phyloP scores from a whole-genome alignment of 2,113 vertebrate species.

The Gallinago undulata region DNA sequence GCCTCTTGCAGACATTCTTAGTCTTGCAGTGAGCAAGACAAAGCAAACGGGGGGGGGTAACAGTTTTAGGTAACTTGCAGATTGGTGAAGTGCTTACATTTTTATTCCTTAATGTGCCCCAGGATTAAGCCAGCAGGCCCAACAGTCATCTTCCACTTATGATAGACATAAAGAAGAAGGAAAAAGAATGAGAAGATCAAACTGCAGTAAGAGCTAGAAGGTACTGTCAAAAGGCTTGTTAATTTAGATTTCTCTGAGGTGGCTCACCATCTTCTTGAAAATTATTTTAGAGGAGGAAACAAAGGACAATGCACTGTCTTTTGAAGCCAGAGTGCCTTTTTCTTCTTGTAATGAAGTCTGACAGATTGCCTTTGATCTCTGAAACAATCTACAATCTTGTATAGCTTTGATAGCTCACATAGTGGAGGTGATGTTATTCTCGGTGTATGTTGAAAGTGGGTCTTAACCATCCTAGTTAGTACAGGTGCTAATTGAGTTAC shows the following conservation, averaged over 20 bases:
- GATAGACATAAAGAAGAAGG: background rate
- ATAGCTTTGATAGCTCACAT: conserved; percentile 59
- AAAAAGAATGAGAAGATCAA: background rate
- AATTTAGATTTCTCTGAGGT: conserved; percentile 25
- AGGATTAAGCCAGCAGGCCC: background rate
- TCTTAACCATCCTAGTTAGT: conserved; percentile 46
- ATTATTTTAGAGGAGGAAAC: conserved; percentile 39
- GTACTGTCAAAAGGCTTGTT: background rate
- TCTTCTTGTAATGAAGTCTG: conserved; percentile 38
- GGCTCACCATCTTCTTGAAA: background rate
- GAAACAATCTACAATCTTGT: conserved; percentile 50
- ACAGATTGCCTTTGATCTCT: conserved; percentile 52
- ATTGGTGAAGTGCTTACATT: background rate
- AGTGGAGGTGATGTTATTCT: conserved; percentile 58
- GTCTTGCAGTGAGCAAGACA: background rate
- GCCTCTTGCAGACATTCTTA: background rate
- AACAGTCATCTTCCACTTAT: background rate
- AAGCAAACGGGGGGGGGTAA: rapidly evolving
- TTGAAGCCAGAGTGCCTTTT: conserved; percentile 52
- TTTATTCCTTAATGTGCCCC: background rate
- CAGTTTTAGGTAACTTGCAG: background rate
- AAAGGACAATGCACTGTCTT: background rate
- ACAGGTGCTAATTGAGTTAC: conserved; percentile 45
- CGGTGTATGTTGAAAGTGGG: conserved; percentile 12
- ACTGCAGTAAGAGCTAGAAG: background rate